A percentile compares a stretch with the other conserved stretches of the same genome.
Conservation (phyloP, 2,888 invertebrate species). For the Apoda limacodes region DNA sequence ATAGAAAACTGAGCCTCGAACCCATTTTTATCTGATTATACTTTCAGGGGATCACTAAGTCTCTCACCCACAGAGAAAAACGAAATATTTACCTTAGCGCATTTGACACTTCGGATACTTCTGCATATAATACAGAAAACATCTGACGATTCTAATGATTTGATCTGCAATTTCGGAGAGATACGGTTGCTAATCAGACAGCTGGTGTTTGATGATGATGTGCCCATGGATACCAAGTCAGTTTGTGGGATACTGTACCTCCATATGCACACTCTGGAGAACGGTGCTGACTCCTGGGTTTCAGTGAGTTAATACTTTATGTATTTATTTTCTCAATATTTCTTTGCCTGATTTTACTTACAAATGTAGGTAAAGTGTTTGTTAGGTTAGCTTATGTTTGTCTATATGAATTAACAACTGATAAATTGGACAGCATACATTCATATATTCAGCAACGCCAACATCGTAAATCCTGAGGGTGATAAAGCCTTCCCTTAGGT, state of each 20-base stretch:
- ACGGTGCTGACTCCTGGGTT: slow-evolving; percentile 38
- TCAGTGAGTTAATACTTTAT: no score
- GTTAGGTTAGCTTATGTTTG: no score
- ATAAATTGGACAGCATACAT: no score
- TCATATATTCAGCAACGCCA: no score
- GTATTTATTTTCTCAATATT: no score
- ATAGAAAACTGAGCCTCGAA: no score
- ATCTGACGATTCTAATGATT: slow-evolving; percentile 11
- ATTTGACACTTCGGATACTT: slow-evolving; percentile 35
- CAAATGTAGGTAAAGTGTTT: no score
- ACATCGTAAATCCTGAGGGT: no score
- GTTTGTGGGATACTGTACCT: slow-evolving; percentile 71
- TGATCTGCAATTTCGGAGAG: slow-evolving; percentile 23
- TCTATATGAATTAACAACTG: no score
- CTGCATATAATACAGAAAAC: slow-evolving; percentile 41
- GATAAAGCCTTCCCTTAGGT: no score
- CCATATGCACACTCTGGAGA: slow-evolving; percentile 49
- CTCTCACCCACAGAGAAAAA: slow-evolving; percentile 48
- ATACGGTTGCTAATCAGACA: slow-evolving; percentile 29
- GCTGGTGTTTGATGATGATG: slow-evolving; percentile 52
- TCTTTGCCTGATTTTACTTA: no score
- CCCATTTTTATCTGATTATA: no score
- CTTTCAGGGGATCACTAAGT: slow-evolving; percentile 28
- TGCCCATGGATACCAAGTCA: slow-evolving; percentile 75
- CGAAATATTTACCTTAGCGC: slow-evolving; percentile 39